Conservation (phyloP, 2,888 invertebrate species). For the Pandemis corylana region DNA sequence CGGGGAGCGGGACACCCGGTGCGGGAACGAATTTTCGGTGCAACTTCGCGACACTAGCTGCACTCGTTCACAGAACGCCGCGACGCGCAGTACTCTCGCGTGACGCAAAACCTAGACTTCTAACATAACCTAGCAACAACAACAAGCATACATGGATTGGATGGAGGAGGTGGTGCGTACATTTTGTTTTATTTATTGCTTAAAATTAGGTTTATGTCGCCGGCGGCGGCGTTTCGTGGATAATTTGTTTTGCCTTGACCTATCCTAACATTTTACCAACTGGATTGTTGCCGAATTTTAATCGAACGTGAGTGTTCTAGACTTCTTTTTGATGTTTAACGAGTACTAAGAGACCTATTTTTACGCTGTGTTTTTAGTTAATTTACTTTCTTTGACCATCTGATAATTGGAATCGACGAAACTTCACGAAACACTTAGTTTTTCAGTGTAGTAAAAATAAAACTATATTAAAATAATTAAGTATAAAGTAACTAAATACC, state of each 20-base stretch:
- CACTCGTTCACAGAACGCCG: conserved; percentile 82
- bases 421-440: neutral
- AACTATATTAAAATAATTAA: neutral
- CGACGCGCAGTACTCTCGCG: conserved; percentile 80
- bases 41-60: conserved; percentile 79
- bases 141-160: conserved; percentile 79
- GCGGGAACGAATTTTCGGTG: conserved; percentile 83
- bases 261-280: conserved; percentile 80
- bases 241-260: conserved; percentile 73
- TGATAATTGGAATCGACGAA: neutral
- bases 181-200: conserved; percentile 47
- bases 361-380: neutral
- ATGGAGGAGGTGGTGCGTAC: conserved; percentile 82
- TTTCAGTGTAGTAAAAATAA: neutral
- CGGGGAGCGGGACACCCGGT: conserved; percentile 66
- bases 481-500: neutral
- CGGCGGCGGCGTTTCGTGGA: conserved; percentile 48
- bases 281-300: conserved; percentile 36
- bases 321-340: conserved; percentile 26
- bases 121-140: conserved; percentile 66
- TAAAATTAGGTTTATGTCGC: conserved; percentile 8
- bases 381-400: neutral
- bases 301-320: neutral
- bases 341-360: neutral
- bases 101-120: conserved; percentile 67